Base-by-base conservation (phyloP, 2,113 vertebrate genomes). In the Neogale vison region DNA sequence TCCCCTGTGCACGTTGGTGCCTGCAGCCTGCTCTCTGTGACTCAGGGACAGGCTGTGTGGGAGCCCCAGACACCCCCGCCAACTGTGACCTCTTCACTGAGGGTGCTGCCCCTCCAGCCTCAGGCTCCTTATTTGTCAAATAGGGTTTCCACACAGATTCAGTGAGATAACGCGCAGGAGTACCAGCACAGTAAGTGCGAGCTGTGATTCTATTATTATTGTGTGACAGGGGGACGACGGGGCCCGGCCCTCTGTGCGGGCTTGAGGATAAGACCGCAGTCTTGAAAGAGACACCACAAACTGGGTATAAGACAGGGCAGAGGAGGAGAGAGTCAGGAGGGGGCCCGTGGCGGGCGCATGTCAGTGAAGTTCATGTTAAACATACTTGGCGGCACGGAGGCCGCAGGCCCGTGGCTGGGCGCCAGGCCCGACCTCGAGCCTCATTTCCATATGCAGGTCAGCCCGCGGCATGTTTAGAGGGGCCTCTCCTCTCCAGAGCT, bases 401-500 rank as follows among this genome's bases (percentile, higher is more conserved):
- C 98, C 97, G 61, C 98, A 98, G 97, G 96, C 89, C 39, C 71
- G 95, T 95, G 98, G 98, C 93, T 42, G 96, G 69, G 92, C 23
- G 67, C 95, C 97, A 86, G 86, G 96, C 97, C 93, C 87, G 86
- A 96, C 97, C 96, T 21, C 95, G 45, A 84, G 96, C 93, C 97
- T 98, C 97, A 96, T 97, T 97, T 98, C 96, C 98, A 97, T 95
- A 80, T 57, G 97, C 90, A 84, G 98, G 96, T 93, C 95, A 97
- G 96, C 74, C 95, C 95, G 95, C 65, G 92, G 96, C 96, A 83
- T 96, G 97, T 97, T 97, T 96, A 94, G 87, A 97, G 94, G 93
- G 88, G 76, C 63, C 79, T 84, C 94, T 96, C 83, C 94, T 95
- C 86, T 8, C 61, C 93, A 42, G 42, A 61, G 93, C 97, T 96